phyloP scores from a whole-genome alignment of 30 jellyfish, hydroid and myxozoan species.

The Aurelia sp. region DNA sequence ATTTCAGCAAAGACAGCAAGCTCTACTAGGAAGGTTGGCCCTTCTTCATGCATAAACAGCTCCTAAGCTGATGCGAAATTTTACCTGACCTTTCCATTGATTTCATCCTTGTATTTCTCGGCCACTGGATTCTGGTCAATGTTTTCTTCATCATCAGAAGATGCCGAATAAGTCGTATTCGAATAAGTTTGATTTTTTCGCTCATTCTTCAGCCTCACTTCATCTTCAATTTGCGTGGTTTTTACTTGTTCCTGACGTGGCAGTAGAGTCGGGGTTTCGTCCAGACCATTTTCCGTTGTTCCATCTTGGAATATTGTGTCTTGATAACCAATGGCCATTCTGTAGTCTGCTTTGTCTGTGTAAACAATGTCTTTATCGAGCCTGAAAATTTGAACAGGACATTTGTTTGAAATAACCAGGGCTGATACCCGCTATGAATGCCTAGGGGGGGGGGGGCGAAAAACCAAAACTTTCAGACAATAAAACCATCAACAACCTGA shows the following conservation, averaged over 20 bases:
- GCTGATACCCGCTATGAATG: too few species aligned
- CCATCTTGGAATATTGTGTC: conserved; percentile 17
- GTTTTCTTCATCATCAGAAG: conserved; percentile 64
- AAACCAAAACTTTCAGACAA: too few species aligned
- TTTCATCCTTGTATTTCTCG: conserved; percentile 57
- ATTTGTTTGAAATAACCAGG: background rate
- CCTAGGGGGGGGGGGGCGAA: too few species aligned
- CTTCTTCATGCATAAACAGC: too few species aligned
- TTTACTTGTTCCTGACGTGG: background rate
- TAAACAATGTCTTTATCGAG: conserved; percentile 45
- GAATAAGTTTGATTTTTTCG: background rate
- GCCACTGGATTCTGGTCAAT: conserved; percentile 60
- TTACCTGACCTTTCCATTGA: conserved; percentile 86
- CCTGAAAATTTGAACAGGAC: conserved; percentile 21
- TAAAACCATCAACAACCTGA: too few species aligned
- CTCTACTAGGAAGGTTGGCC: too few species aligned
- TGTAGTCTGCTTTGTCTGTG: conserved; percentile 44
- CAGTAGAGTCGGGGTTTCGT: background rate
- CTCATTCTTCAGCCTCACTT: background rate
- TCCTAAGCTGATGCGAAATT: background rate
- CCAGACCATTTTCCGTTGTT: background rate
- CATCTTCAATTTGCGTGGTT: background rate
- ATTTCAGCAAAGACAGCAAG: too few species aligned
- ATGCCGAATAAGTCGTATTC: background rate
- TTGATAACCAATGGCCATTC: conserved; percentile 46